phyloP scores from a whole-genome alignment of 2,113 vertebrate species.

The Coturnix japonica region DNA sequence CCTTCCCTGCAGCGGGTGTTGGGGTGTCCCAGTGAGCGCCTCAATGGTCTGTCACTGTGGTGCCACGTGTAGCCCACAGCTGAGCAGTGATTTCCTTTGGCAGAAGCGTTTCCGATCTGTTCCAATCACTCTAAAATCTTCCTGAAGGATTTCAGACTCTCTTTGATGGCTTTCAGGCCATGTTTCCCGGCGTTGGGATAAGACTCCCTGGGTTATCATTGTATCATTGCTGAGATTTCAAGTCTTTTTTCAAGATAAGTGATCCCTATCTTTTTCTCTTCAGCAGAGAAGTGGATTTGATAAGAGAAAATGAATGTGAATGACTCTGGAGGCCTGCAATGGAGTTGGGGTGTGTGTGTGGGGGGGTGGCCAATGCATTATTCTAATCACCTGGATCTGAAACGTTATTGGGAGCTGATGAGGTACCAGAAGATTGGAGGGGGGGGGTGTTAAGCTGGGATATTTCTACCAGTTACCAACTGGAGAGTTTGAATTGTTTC shows the following conservation, averaged over 20 bases:
- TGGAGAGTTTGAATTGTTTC: background rate
- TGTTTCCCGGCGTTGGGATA: background rate
- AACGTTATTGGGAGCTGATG: background rate
- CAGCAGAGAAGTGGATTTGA: slow-evolving; percentile 10
- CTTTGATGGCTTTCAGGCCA: background rate
- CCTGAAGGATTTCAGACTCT: background rate
- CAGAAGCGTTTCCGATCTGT: background rate
- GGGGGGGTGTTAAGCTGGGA: background rate
- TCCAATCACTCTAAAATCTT: background rate
- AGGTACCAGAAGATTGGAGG: background rate
- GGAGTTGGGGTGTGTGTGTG: background rate
- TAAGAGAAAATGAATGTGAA: slow-evolving; percentile 17
- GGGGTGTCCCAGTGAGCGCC: background rate
- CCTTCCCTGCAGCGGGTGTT: too few relatives aligned
- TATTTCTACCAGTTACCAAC: background rate
- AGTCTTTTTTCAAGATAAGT: background rate
- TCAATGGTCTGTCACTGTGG: background rate
- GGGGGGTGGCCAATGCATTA: background rate
- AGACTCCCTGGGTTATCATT: background rate
- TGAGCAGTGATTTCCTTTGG: background rate
- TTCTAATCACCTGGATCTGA: background rate
- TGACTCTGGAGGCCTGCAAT: slow-evolving; percentile 12
- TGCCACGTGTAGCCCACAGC: background rate
- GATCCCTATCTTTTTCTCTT: background rate
- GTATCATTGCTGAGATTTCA: background rate